These are phyloP conservation scores for Brachystomella parvula DNA, from an alignment of 1,140 invertebrate genomes.

Conservation along the genomic window DNA sequence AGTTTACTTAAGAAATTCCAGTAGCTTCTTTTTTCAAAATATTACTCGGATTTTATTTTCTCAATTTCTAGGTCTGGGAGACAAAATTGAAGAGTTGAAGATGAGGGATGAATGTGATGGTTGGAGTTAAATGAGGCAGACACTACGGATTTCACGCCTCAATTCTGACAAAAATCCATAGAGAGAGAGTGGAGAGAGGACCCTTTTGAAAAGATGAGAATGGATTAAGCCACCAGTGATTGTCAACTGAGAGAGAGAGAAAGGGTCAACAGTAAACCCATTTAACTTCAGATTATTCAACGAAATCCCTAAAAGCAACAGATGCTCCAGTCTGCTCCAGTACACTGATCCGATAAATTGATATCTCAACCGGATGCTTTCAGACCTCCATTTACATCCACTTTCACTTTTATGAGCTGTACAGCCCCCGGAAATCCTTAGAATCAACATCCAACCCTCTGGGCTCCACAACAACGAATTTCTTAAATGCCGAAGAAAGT, in stretches of 20 bases:
- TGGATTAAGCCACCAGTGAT: background rate
- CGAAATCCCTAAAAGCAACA: conserved; percentile 17
- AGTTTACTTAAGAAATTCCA: background rate
- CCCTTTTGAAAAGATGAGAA: background rate
- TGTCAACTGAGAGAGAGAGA: background rate
- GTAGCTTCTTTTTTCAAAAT: background rate
- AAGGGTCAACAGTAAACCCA: background rate
- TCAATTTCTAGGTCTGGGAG: background rate
- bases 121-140: conserved; percentile 15
- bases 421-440: background rate
- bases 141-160: conserved; percentile 15
- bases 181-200: background rate
- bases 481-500: no score
- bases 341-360: conserved; percentile 21
- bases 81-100: background rate
- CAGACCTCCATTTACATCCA: background rate
- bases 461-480: no score
- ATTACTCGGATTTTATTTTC: background rate
- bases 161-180: conserved; percentile 8
- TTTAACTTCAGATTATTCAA: background rate
- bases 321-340: conserved; percentile 15
- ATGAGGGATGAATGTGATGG: background rate
- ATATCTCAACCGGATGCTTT: conserved; percentile 21
- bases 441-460: no score
- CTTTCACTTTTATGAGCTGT: background rate